Evolutionary conservation across 2,113 vertebrate genomes (phyloP).

Genomic region (Phaethon lepturus): DNA sequence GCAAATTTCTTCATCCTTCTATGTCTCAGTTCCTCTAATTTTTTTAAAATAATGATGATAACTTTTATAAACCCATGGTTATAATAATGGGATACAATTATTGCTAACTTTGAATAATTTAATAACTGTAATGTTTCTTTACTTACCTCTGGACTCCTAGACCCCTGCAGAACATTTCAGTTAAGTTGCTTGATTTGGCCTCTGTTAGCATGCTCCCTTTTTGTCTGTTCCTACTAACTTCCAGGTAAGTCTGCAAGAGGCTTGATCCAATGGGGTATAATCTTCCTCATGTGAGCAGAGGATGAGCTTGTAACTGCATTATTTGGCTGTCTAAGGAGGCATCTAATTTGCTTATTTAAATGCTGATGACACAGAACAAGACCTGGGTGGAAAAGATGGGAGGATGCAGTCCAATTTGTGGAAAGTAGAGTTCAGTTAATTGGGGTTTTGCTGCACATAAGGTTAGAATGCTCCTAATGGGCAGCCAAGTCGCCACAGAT

Average conservation of each 20-base stretch:
- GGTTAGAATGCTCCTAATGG: background rate
- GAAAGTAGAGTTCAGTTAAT: background rate
- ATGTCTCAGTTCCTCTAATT: background rate
- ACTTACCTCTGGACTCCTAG: background rate
- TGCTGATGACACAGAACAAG: background rate
- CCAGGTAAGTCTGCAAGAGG: background rate
- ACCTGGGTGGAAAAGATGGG: background rate
- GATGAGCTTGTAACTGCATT: slow-evolving; percentile 15
- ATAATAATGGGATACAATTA: background rate
- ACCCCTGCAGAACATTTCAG: background rate
- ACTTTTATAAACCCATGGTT: background rate
- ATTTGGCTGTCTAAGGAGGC: background rate
- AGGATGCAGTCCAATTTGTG: background rate
- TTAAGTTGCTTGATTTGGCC: background rate
- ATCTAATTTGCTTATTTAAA: slow-evolving; percentile 30
- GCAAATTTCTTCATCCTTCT: background rate
- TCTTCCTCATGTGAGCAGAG: background rate
- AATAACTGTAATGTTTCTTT: background rate
- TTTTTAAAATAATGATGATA: background rate
- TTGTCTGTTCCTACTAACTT: background rate
- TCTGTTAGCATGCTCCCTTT: background rate
- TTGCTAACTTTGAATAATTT: background rate
- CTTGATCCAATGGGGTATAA: background rate
- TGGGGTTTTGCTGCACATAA: background rate
- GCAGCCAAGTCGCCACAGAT: background rate